A percentile compares a stretch with the other conserved stretches of the same genome.
Evolutionary conservation across 2,797 vertebrate genomes (phyloP).

Genomic region (Sebastes taczanowskii): DNA sequence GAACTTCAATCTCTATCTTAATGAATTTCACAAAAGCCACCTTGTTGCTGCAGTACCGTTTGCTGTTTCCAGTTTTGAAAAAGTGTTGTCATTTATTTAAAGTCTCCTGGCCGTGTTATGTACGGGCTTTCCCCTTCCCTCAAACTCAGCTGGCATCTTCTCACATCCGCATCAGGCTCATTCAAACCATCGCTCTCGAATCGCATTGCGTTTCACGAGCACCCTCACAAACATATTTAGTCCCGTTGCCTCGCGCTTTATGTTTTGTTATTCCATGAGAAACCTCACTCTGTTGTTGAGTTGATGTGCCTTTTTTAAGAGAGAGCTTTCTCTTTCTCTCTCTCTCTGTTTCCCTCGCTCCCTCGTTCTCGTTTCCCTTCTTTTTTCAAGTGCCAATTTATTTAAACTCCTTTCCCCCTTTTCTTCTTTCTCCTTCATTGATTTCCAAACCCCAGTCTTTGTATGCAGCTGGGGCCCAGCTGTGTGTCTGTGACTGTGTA

Average conservation of each 20-base stretch:
- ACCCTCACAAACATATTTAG: slow-evolving; percentile 46
- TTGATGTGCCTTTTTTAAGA: slow-evolving; percentile 62
- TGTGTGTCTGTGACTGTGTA: slow-evolving; percentile 83
- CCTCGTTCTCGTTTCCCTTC: slow-evolving; percentile 75
- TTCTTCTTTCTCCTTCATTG: slow-evolving; percentile 89
- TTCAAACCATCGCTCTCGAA: slow-evolving; percentile 18
- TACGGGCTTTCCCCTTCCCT: slow-evolving; percentile 20
- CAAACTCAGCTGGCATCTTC: slow-evolving; percentile 14
- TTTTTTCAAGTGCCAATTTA: slow-evolving; percentile 88
- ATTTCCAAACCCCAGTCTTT: slow-evolving; percentile 89
- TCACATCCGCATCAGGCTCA: slow-evolving; percentile 29
- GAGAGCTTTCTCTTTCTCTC: slow-evolving; percentile 44
- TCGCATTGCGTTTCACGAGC: slow-evolving; percentile 26
- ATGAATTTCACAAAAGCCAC: background rate
- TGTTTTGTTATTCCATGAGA: slow-evolving; percentile 61
- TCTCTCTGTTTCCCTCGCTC: slow-evolving; percentile 62
- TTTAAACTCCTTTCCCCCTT: slow-evolving; percentile 85
- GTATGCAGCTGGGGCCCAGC: slow-evolving; percentile 88
- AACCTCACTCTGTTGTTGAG: slow-evolving; percentile 58
- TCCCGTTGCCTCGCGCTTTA: slow-evolving; percentile 27
- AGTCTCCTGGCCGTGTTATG: slow-evolving; percentile 2
- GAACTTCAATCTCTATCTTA: background rate
- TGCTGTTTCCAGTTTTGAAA: background rate
- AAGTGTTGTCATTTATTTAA: slow-evolving; percentile 24
- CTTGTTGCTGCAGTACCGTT: background rate